Evolutionary conservation across 2,888 invertebrate genomes (phyloP), one percentile per base, ranked within the genome.

Genomic region (Tanaodytes sp.): DNA sequence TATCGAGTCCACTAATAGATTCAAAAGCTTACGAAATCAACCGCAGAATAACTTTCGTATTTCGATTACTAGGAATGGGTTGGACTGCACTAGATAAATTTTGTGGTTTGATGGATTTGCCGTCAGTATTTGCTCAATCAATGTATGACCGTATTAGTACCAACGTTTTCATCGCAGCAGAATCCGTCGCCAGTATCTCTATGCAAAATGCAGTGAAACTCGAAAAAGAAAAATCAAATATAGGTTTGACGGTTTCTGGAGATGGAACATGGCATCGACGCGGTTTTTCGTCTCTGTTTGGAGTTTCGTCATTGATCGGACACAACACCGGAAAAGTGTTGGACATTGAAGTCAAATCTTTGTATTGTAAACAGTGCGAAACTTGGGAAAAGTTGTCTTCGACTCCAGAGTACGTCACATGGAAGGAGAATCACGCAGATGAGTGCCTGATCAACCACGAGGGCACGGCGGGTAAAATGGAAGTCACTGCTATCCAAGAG

Each of bases 1-100:
- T 20, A 12, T 48, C 48, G 12, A 36, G 48, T 33, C 36, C 36
- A 19, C 12, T 48, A 5, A 36, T 48, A 12, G 36, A 48, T 12
- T 48, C 48, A 54, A 75, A 55, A 15, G 73, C 74, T 37, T 75
- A 67, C 51, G 74, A 77, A 54, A 73, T 75, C 43, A 75, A 75
- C 45, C 27, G 74, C 37, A 42, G 73, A 65, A 73, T 76, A 49
- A 69, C 68, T 42, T 75, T 75, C 19, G 63, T 66, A 6, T 74
- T 76, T 64, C 54, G 73, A 54, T 63, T 77, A 19, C 33, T 76
- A 19, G 67, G 73, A 39, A 55, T 77, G 46, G 69, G 55, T 61
- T 61, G 57, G 54, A 62, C 64, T 67, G 73, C 74, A 20, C 49
- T 76, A 16, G 74, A 76, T 23, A 54, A 76, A 37, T 77, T 76